Evolutionary conservation across 2,888 invertebrate species (phyloP).

Genomic region (Tinea pellionella): DNA sequence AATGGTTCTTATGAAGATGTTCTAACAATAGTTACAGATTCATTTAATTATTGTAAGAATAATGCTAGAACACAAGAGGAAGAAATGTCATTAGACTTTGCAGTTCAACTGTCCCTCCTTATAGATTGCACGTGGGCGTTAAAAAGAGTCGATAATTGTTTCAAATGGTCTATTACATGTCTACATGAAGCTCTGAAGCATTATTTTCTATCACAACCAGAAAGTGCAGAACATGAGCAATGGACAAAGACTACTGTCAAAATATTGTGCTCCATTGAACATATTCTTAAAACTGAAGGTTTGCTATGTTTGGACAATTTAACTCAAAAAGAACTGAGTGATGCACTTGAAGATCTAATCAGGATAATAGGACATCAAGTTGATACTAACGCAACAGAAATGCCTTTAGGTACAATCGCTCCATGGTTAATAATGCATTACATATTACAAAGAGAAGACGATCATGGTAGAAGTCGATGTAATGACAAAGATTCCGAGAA

Average conservation of each 20-base stretch:
- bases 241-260: conserved; percentile 58
- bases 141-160: conserved; percentile 72
- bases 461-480: conserved; percentile 70
- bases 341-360: conserved; percentile 79
- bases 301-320: conserved; percentile 63
- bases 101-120: conserved; percentile 70
- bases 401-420: conserved; percentile 76
- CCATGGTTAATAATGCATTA: conserved; percentile 90
- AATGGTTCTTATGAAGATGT: conserved; percentile 74
- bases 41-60: conserved; percentile 69
- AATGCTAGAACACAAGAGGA: conserved; percentile 51
- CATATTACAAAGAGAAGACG: conserved; percentile 80
- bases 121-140: conserved; percentile 76
- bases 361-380: conserved; percentile 83
- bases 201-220: conserved; percentile 62
- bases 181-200: conserved; percentile 79
- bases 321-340: conserved; percentile 69
- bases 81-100: conserved; percentile 64
- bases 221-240: conserved; percentile 51
- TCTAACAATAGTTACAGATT: conserved; percentile 74
- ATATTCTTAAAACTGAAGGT: conserved; percentile 51
- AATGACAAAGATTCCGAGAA: conserved; percentile 44
- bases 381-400: conserved; percentile 75
- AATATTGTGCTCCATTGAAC: conserved; percentile 55
- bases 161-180: conserved; percentile 82